Evolutionary conservation across 2,888 invertebrate species (phyloP).

Genomic region (Teleogryllus oceanicus): DNA sequence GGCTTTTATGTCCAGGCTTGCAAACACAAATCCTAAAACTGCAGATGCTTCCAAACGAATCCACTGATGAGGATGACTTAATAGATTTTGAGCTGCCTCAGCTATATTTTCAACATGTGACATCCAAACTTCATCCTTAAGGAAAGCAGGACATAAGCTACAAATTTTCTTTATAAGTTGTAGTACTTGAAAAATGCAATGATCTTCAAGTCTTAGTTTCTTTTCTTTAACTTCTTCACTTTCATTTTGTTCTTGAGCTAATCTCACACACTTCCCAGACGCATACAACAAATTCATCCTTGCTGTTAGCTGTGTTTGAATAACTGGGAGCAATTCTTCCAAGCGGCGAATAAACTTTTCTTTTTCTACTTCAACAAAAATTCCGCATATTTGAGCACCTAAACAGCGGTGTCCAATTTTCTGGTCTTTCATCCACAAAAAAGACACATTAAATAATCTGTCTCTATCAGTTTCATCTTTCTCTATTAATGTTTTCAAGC

Average conservation of each 20-base stretch:
- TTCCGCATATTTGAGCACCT: conserved; percentile 72
- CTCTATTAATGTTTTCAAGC: conserved; percentile 66
- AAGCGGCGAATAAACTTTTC: conserved; percentile 66
- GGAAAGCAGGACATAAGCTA: conserved; percentile 57
- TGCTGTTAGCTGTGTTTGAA: conserved; percentile 52
- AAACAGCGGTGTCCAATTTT: conserved; percentile 67
- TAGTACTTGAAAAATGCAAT: conserved; percentile 70
- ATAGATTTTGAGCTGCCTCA: conserved; percentile 58
- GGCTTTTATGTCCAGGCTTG: conserved; percentile 59
- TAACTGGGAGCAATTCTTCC: conserved; percentile 57
- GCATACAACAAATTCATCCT: conserved; percentile 38
- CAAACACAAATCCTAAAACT: conserved; percentile 68
- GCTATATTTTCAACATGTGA: conserved; percentile 42
- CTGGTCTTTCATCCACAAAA: conserved; percentile 65
- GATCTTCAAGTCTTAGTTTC: conserved; percentile 64
- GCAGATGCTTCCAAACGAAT: conserved; percentile 75
- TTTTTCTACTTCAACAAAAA: conserved; percentile 75
- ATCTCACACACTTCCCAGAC: conserved; percentile 60
- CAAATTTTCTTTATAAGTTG: conserved; percentile 68
- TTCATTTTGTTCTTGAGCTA: conserved; percentile 39
- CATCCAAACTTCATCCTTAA: conserved; percentile 53
- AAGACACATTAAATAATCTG: conserved; percentile 66
- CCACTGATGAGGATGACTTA: conserved; percentile 83
- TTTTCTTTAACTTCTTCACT: conserved; percentile 48
- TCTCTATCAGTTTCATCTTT: conserved; percentile 53